Conservation (phyloP, 2,888 invertebrate genomes). For the Arge pagana region DNA sequence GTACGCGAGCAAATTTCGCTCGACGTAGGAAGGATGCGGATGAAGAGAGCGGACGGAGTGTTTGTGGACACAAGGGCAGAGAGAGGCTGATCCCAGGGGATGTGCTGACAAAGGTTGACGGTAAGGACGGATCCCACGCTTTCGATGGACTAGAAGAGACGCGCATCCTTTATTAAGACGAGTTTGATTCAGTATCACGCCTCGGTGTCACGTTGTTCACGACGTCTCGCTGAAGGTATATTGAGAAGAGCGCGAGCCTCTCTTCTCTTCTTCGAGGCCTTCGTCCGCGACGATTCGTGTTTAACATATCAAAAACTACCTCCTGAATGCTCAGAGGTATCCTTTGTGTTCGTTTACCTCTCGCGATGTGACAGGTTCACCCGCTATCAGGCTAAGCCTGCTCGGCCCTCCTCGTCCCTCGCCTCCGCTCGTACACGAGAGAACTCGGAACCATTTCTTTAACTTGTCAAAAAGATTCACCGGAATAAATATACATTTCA, state of each 20-base stretch:
- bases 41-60: background rate
- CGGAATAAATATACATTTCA: too few relatives aligned
- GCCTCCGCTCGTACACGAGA: too few relatives aligned
- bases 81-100: slow-evolving; percentile 2
- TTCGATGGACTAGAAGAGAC: slow-evolving; percentile 46
- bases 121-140: slow-evolving; percentile 51
- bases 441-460: too few relatives aligned
- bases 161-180: slow-evolving; percentile 56
- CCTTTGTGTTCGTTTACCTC: slow-evolving; percentile 44
- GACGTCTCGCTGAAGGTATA: slow-evolving; percentile 22
- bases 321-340: slow-evolving; percentile 42
- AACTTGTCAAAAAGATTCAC: too few relatives aligned
- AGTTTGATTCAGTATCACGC: slow-evolving; percentile 57
- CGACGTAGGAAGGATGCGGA: too few relatives aligned
- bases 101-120: slow-evolving; percentile 8
- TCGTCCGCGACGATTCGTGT: slow-evolving; percentile 38
- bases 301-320: slow-evolving; percentile 52
- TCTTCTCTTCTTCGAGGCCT: too few relatives aligned
- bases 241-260: too few relatives aligned
- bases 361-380: slow-evolving; percentile 47
- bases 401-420: too few relatives aligned
- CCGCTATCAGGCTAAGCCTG: too few relatives aligned
- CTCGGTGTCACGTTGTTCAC: slow-evolving; percentile 41
- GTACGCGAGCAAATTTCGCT: too few relatives aligned
- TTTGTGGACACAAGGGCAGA: background rate